Base-by-base conservation (phyloP, 2,797 vertebrate genomes). In the Pteronotus mesoamericanus region DNA sequence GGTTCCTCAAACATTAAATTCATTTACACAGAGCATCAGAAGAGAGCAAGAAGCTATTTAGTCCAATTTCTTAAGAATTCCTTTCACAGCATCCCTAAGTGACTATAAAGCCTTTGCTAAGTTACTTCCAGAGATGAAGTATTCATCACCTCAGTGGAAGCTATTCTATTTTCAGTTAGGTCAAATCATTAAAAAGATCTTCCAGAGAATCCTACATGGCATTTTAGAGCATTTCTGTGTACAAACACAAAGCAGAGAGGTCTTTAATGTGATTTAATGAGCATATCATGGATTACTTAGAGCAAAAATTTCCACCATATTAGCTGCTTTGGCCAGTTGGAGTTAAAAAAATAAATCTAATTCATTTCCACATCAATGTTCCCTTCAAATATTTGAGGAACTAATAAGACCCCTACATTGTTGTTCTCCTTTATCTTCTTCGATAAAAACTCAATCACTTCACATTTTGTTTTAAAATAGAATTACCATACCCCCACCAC, bases 21-120 rank as follows among this genome's bases (percentile, higher is more conserved):
- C 29, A 95, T 94, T 89, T 77, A 85, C 12, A 68, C 34, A 78
- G 37, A 68, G 29, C 6, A 32, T 89, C 44, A 51, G 39, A 95
- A 42, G n/a, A 91, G 59, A 88, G 96, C 37, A 59, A 82, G 42
- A 94, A 86, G n/a, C 32, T 68, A 29, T 68, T 90, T 68, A 82
- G 18, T 91, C 9, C 34, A 79, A 51, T 53, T 61, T 95, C 59
- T 71, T 71, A 80, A 7, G 66, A 89, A 77, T 72, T 83, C 55
- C 39, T 89, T 94, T 66, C 48, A 16, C 5, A 78, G 48, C 24
- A 87, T 69, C 59, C 42, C 55, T 74, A 39, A 80, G 68, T 69
- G n/a, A 32, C 87, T 79, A 21, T 37, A 77, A 55, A 72, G 16
- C 10, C 19, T 84, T 55, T 68, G 22, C 37, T 64, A 61, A 9